Evolutionary conservation across 2,888 invertebrate species (phyloP).

Genomic region (Diarsia dahlii): DNA sequence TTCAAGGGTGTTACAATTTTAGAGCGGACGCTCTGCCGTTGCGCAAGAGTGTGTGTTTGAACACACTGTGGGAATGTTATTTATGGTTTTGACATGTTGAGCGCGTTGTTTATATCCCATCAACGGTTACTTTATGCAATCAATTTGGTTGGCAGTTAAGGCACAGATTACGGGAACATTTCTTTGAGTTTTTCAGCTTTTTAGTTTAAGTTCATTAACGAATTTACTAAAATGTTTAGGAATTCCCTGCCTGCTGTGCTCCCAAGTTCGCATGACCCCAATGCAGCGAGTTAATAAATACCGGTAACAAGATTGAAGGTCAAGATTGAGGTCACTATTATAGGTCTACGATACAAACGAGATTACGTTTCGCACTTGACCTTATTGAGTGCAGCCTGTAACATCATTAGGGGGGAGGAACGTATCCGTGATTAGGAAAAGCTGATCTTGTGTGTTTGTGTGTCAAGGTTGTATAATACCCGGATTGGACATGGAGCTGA

Average conservation of each 20-base stretch:
- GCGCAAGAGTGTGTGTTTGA: conserved; percentile 45
- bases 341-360: neutral
- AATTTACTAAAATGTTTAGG: neutral
- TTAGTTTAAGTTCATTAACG: neutral
- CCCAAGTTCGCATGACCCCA: too few species aligned
- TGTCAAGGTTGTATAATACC: neutral
- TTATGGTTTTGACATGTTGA: conserved; percentile 49
- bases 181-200: neutral
- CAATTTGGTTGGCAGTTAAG: conserved; percentile 2
- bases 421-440: neutral
- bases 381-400: neutral
- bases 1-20: conserved; percentile 61
- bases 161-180: neutral
- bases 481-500: neutral
- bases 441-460: neutral
- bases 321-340: neutral
- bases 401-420: neutral
- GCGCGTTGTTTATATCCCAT: conserved; percentile 37
- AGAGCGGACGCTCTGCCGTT: conserved; percentile 51
- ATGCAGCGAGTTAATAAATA: too few species aligned
- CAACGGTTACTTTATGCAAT: conserved; percentile 26
- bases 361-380: neutral
- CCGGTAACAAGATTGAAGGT: neutral
- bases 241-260: neutral
- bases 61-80: conserved; percentile 33